Base-by-base conservation (phyloP, 2,113 vertebrate genomes). In the Grallaria varia region DNA sequence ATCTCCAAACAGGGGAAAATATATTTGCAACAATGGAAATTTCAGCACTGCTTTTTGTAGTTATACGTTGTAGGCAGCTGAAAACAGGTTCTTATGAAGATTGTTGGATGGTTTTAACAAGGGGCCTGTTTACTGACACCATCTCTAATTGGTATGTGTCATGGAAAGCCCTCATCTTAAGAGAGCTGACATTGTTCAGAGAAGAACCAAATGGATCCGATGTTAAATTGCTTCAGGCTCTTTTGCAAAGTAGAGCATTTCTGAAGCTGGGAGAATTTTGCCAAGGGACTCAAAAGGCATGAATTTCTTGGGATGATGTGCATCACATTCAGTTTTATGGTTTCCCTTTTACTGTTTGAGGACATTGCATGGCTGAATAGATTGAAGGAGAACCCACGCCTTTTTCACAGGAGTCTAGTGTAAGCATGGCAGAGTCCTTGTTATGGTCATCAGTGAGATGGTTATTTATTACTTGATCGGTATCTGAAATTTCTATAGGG, bases 371-470 rank as follows among this genome's bases (percentile, higher is more conserved):
- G 79, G 84, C 47, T 96, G 76, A 94, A 96, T 91, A 67, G 72
- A 10, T 75, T 94, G 86, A 63, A 87, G 83, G 68, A 45, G 53
- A 89, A 68, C 87, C 87, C 73, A 92, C 13, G 71, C 77, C 63
- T 84, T 79, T 95, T 96, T 93, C 95, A 91, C 40, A 77, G 66
- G 45, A 93, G 5, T 49, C 67, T 56, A 88, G 71, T 37, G 85
- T 92, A 84, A 85, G 62, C 90, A 69, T 71, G 84, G 91, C 79
- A 93, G 88, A 84, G 66, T 87, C 76, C 95, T 88, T 72, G 85
- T 87, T 95, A 95, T 97, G 92, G 85, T 89, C 96, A 94, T 94
- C 92, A 95, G n/a, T 79, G 64, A 86, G 80, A 93, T 71, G 87
- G 35, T 90, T 95, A 91, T 90, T 95, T 96, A 93, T 97, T 89